These are phyloP conservation scores for Nemapogon koenigi DNA, from an alignment of 2,888 invertebrate genomes.

Conservation along the genomic window DNA sequence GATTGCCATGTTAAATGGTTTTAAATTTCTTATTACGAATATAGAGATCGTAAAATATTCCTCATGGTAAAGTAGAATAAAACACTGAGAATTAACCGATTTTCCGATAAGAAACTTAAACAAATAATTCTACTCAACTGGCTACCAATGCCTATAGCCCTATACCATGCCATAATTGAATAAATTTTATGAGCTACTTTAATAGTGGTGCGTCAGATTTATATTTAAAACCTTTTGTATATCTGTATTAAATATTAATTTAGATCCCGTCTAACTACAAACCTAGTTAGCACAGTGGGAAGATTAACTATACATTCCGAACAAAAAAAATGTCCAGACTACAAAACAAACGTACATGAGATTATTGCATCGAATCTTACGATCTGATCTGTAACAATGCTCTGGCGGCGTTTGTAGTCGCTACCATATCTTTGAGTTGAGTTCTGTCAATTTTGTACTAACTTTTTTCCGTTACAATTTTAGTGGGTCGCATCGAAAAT, in stretches of 20 bases:
- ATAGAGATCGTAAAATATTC: too few relatives aligned
- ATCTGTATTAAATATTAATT: background rate
- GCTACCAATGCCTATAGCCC: too few relatives aligned
- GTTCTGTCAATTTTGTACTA: background rate
- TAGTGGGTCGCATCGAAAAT: too few relatives aligned
- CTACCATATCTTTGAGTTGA: conserved; percentile 1
- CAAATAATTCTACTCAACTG: too few relatives aligned
- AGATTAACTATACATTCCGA: background rate
- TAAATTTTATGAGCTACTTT: too few relatives aligned
- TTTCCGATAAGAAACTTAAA: too few relatives aligned
- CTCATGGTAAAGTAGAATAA: too few relatives aligned
- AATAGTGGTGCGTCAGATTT: background rate
- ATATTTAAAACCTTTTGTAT: background rate
- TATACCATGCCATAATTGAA: too few relatives aligned
- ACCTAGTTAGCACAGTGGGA: conserved; percentile 2
- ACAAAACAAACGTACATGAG: conserved; percentile 24
- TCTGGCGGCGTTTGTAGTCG: conserved; percentile 20
- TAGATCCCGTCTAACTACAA: conserved; percentile 4
- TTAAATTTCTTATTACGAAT: too few relatives aligned
- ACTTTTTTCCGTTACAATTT: too few relatives aligned
- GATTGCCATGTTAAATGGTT: too few relatives aligned
- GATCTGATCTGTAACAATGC: conserved; percentile 30
- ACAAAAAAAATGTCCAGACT: conserved; percentile 19
- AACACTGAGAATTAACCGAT: too few relatives aligned
- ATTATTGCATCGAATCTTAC: conserved; percentile 26